phyloP scores from a whole-genome alignment of 2,113 vertebrate genomes.

The Heteronetta atricapilla region DNA sequence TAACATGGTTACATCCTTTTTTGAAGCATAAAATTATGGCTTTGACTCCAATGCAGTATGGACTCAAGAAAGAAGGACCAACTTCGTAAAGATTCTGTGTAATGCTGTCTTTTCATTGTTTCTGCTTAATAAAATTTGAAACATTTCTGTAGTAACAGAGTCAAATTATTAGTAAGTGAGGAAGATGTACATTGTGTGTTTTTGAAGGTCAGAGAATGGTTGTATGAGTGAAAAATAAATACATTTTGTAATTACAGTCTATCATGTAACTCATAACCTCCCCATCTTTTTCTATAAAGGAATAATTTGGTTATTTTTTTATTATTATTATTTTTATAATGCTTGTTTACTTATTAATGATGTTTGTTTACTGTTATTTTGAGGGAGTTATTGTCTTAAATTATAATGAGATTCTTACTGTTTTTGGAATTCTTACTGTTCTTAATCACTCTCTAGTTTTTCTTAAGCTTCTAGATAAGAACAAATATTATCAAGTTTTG shows the following conservation, averaged over 20 bases:
- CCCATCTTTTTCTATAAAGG: neutral
- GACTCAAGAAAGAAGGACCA: neutral
- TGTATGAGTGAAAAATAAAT: neutral
- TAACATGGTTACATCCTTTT: neutral
- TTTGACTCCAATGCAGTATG: neutral
- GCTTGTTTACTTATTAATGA: neutral
- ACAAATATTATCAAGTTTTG: neutral
- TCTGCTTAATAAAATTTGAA: neutral
- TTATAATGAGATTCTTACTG: neutral
- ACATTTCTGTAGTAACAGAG: neutral
- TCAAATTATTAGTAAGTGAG: neutral
- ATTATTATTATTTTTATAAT: neutral
- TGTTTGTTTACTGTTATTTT: neutral
- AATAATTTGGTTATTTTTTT: neutral
- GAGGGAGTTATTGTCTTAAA: neutral
- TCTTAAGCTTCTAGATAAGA: neutral
- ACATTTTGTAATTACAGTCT: neutral
- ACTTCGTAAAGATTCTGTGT: neutral
- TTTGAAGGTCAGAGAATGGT: neutral
- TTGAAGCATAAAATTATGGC: neutral
- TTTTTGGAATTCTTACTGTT: neutral
- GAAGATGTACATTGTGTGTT: neutral
- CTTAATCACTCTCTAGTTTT: neutral
- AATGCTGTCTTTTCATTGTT: neutral
- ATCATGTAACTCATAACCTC: neutral